Evolutionary conservation across 2,113 vertebrate genomes (phyloP).

Genomic region (Origma solitaria): DNA sequence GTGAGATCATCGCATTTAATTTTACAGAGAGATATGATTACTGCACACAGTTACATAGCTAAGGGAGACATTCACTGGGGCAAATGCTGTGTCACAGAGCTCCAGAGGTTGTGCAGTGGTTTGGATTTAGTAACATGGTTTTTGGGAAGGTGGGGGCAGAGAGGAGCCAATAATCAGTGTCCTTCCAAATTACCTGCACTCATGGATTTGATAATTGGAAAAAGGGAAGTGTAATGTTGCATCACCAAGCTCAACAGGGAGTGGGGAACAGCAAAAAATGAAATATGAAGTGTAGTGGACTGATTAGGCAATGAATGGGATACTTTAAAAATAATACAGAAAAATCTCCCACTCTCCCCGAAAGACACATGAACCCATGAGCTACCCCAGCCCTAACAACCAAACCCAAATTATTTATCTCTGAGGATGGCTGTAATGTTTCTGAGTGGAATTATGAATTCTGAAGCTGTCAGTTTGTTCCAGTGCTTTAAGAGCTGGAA

Average conservation of each 20-base stretch:
- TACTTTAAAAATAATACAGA: background rate
- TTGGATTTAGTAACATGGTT: background rate
- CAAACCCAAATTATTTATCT: background rate
- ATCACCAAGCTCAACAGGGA: background rate
- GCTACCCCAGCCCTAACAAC: background rate
- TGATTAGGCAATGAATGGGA: background rate
- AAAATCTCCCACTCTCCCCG: background rate
- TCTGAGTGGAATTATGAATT: background rate
- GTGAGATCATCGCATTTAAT: no score
- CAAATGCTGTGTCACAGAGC: background rate
- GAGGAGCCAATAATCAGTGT: background rate
- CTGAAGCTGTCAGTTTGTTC: background rate
- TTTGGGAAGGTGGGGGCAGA: background rate
- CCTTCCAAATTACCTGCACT: background rate
- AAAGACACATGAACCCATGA: background rate
- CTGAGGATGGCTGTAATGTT: background rate
- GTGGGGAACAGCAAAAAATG: background rate
- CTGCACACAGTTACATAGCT: background rate
- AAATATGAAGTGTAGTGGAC: background rate
- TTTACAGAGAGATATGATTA: rapidly evolving
- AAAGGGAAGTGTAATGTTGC: background rate
- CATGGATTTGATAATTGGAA: background rate
- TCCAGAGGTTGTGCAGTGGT: background rate
- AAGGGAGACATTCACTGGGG: background rate
- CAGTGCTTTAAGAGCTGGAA: background rate